Base-by-base conservation (phyloP, 2,888 invertebrate genomes). In the Meandrusa payeni region DNA sequence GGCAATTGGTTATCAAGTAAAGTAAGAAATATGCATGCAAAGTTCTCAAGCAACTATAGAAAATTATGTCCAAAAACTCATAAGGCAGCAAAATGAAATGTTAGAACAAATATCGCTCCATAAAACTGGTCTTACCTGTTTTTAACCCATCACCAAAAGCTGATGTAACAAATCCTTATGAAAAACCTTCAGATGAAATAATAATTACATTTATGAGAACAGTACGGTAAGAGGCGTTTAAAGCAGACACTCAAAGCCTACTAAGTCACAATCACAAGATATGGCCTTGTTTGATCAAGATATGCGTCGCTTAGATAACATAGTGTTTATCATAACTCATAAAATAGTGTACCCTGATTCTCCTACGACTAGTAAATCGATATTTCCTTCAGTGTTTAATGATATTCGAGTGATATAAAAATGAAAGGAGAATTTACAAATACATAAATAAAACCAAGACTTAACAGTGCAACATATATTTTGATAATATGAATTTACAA, bases 391-490 rank as follows among this genome's bases (percentile, higher is more conserved):
- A 39, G 15, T 11, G 11, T 22, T 22, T 20, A 32, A 27, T 13
- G 40, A 33, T 15, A n/a, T n/a, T n/a, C n/a, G n/a, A n/a, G n/a
- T n/a, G n/a, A n/a, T n/a, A 32, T 33, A 31, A 2, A 17, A 26
- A 34, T 44, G 32, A 26, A 29, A 46, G 24, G 42, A 43, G 27
- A 22, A 27, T 24, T 7, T 20, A 20, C 27, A 28, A 1, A 29
- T 15, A 74, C 62, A 75, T 72, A 83, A 86, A 86, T 83, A 81
- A 87, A 87, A 86, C 79, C 69, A 76, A 74, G 63, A 76, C 58
- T 67, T 68, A 82, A 85, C 78, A 76, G 69, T 74, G 73, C 82
- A 85, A 82, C 82, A 82, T 87, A 82, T 87, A 86, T 87, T 85
- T 74, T 70, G 73, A 76, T 73, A 76, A 65, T 73, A 79, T 80